Conservation (phyloP, 2,888 invertebrate genomes). For the Incurvaria masculella region DNA sequence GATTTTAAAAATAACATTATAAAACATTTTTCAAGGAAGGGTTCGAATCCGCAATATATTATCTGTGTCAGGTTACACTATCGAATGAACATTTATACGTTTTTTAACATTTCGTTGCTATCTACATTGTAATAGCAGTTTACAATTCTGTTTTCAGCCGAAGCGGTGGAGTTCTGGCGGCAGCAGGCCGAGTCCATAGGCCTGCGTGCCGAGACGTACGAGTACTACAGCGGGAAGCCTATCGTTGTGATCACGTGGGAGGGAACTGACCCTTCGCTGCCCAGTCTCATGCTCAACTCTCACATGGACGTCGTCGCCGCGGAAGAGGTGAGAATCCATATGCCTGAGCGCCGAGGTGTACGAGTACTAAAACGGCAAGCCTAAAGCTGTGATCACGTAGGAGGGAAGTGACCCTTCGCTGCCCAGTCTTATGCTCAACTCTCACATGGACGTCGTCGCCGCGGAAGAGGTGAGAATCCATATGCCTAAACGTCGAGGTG, state of each 20-base stretch:
- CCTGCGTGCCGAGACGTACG: slow-evolving; percentile 53
- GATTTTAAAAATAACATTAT: no score
- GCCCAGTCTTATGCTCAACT: slow-evolving; percentile 79
- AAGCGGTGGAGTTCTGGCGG: slow-evolving; percentile 68
- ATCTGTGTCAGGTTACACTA: no score
- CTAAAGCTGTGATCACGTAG: slow-evolving; percentile 80
- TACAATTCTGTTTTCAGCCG: no score
- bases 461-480: slow-evolving; percentile 68
- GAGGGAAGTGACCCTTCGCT: slow-evolving; percentile 66
- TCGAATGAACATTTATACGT: no score
- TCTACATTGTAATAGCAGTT: no score
- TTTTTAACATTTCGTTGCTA: no score
- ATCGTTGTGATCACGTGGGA: slow-evolving; percentile 77
- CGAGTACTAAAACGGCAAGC: slow-evolving; percentile 54
- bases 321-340: slow-evolving; percentile 61
- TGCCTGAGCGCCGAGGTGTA: slow-evolving; percentile 62
- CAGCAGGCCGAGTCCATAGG: slow-evolving; percentile 65
- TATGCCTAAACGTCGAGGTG: slow-evolving; percentile 63
- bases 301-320: slow-evolving; percentile 97
- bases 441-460: slow-evolving; percentile 95
- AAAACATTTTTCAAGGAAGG: slow-evolving; percentile 1
- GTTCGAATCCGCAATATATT: slow-evolving; percentile 6
- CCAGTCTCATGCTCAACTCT: slow-evolving; percentile 81
- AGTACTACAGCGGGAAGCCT: slow-evolving; percentile 50
- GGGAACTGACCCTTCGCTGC: slow-evolving; percentile 68